Base-by-base conservation (phyloP, 2,888 invertebrate genomes). In the Dryobotodes eremita region DNA sequence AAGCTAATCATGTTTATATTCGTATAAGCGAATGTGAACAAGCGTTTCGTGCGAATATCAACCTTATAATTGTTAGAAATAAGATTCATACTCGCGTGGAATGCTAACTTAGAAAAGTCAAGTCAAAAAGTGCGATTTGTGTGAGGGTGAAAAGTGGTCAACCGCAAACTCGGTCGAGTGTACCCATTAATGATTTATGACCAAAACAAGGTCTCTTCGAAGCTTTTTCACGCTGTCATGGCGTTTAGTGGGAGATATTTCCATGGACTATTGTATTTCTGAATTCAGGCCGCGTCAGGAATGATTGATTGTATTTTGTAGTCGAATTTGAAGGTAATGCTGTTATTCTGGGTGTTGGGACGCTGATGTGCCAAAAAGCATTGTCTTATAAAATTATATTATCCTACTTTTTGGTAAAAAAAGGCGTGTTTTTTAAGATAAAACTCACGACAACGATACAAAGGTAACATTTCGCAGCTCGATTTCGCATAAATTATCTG, bases 221-320 rank as follows among this genome's bases (percentile, higher is more conserved):
- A 66, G 70, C 36, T 71, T 75, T 82, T 84, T 76, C 62, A 75
- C 71, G 48, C 57, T 26, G 70, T 77, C 81, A 75, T 65, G 62
- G 68, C 36, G 61, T 65, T 64, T 68, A 65, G 64, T 77, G n/a
- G 55, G 48, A 73, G 70, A 85, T 71, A 64, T 72, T 85, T 85
- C 46, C 75, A 64, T 72, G 13, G 46, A 59, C 86, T 79, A 70
- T 82, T 84, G 83, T 86, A 74, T 74, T 84, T 82, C 59, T 50
- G 62, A 71, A 85, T 77, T 53, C 55, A 61, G 73, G 74, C n/a
- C 70, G 70, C 48, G 79, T 71, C 75, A 59, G 42, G 31, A 31
- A 83, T 84, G 79, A 86, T 84, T 79, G 75, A 84, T 84, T 4
- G 69, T 57, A 13, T 50, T 65, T 68, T 76, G 61, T 68, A 15